Conservation (phyloP, 2,888 invertebrate species). For the Macrophya annulata region DNA sequence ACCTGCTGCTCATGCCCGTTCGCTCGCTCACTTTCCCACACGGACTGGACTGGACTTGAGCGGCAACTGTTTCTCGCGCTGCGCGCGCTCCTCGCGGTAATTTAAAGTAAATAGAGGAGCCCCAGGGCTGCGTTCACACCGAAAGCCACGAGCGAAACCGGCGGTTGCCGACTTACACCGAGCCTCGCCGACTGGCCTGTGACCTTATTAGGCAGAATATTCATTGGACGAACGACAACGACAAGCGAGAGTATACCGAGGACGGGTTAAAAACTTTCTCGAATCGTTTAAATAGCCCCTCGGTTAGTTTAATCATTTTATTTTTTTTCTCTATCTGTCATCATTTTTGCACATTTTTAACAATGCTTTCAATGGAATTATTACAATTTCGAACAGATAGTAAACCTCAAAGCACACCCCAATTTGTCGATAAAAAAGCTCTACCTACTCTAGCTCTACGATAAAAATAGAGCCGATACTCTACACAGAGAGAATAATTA, state of each 20-base stretch:
- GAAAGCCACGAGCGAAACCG: constrained; percentile 38
- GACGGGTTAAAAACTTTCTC: constrained; percentile 48
- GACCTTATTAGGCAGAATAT: constrained; percentile 53
- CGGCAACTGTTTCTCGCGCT: constrained; percentile 38
- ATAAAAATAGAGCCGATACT: neutral
- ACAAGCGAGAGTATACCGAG: constrained; percentile 41
- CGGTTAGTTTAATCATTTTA: neutral
- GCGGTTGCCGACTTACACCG: constrained; percentile 1
- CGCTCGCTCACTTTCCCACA: constrained; percentile 76
- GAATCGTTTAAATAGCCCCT: neutral
- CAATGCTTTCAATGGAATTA: neutral
- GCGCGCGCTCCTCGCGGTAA: constrained; percentile 30
- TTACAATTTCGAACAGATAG: neutral
- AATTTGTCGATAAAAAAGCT: neutral
- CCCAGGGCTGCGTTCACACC: constrained; percentile 42
- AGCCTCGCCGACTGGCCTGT: constrained; percentile 27
- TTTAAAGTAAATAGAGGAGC: neutral
- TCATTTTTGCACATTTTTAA: neutral
- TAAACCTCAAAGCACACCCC: neutral
- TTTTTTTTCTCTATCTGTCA: neutral
- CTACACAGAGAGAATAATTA: neutral
- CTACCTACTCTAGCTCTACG: neutral
- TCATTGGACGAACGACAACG: constrained; percentile 50
- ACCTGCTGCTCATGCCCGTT: constrained; percentile 59
- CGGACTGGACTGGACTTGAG: constrained; percentile 50